A percentile compares a stretch with the other conserved stretches of the same genome.
phyloP scores from a whole-genome alignment of 2,113 vertebrate species.

The Pitta sordida region DNA sequence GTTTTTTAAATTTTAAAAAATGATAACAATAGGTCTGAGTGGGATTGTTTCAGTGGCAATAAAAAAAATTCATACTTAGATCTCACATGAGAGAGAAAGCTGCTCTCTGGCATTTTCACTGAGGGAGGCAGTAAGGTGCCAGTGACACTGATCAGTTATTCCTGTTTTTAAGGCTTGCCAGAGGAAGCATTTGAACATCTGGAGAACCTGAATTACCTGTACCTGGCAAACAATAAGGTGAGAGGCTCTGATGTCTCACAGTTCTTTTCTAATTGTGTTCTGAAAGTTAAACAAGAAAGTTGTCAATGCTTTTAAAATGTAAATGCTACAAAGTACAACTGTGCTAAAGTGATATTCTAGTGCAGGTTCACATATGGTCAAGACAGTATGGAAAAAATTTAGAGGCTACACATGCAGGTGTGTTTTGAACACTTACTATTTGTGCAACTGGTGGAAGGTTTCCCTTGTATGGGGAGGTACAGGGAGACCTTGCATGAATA shows the following conservation, averaged over 20 bases:
- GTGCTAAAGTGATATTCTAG: background rate
- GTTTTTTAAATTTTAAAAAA: background rate
- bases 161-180: conserved; percentile 80
- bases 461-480: background rate
- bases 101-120: background rate
- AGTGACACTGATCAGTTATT: conserved; percentile 47
- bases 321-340: background rate
- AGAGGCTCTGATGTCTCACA: conserved; percentile 20
- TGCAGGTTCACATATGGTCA: background rate
- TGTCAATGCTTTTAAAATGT: background rate
- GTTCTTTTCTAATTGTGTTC: background rate
- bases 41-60: background rate
- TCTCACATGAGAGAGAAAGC: background rate
- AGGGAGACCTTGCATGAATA: background rate
- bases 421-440: background rate
- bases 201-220: conserved; percentile 91
- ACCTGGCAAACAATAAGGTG: conserved; percentile 97
- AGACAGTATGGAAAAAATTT: background rate
- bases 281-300: background rate
- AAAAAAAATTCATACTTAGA: background rate
- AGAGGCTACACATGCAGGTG: background rate
- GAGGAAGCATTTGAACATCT: conserved; percentile 93
- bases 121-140: background rate
- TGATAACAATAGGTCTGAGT: background rate
- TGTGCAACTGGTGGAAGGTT: background rate